Conservation (phyloP, 2,888 invertebrate species). For the Gymnocheta viridis region DNA sequence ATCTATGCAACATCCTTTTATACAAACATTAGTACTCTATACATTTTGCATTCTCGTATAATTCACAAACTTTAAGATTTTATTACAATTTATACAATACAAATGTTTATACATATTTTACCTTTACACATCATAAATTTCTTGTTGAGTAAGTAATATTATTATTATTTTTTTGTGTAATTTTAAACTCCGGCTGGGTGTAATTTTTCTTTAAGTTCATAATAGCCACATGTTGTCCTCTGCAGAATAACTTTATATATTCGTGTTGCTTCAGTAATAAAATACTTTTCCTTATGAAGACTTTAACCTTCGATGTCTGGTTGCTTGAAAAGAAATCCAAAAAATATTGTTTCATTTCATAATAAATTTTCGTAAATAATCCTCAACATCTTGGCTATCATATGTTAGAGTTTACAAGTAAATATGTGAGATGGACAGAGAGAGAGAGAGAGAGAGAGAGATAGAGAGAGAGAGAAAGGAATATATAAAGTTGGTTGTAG, state of each 20-base stretch:
- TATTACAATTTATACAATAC: not conserved
- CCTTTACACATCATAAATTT: slow-evolving; percentile 24
- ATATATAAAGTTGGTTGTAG: not conserved
- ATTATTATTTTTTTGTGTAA: not conserved
- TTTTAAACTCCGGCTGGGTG: slow-evolving; percentile 33
- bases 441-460: no score
- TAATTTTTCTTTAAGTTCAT: slow-evolving; percentile 12
- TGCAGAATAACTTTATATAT: not conserved
- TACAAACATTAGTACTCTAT: no score
- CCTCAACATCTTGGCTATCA: slow-evolving; percentile 5
- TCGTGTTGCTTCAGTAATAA: slow-evolving; percentile 39
- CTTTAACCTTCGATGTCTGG: slow-evolving; percentile 40
- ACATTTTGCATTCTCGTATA: not conserved
- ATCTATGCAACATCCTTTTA: no score
- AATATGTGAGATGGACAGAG: not conserved
- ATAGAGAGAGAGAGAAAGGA: no score
- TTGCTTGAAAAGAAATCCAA: not conserved
- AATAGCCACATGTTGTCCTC: slow-evolving; percentile 55
- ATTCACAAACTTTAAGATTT: not conserved
- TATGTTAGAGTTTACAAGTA: not conserved
- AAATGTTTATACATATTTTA: not conserved
- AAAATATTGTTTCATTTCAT: slow-evolving; percentile 9
- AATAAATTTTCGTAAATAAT: slow-evolving; percentile 44
- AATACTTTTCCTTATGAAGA: slow-evolving; percentile 29
- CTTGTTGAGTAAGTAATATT: not conserved